These are phyloP conservation scores for Anarrhichthys ocellatus DNA, from an alignment of 2,113 vertebrate species.

Conservation along the genomic window DNA sequence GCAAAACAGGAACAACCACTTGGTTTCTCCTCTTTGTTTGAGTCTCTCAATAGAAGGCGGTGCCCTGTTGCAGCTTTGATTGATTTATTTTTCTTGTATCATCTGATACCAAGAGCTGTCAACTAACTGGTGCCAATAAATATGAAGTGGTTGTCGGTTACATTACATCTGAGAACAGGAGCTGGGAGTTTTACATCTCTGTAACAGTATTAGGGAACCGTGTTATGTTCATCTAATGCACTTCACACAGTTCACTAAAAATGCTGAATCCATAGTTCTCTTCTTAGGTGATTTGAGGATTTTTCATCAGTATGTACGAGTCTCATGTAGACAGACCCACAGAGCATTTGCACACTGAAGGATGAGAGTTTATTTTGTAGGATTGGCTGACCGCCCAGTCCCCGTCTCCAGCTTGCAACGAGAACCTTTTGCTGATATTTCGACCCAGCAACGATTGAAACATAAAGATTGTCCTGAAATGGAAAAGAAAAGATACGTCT, in stretches of 20 bases:
- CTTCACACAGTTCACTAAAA: neutral
- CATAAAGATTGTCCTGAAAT: conserved; percentile 9
- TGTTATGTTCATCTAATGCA: conserved; percentile 13
- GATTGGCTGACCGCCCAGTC: neutral
- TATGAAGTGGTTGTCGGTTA: conserved; percentile 41
- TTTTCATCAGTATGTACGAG: conserved; percentile 33
- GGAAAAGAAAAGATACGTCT: neutral
- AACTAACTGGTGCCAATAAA: conserved; percentile 30
- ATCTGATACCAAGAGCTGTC: conserved; percentile 54
- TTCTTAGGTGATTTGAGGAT: conserved; percentile 14
- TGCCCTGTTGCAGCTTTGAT: conserved; percentile 53
- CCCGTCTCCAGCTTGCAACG: neutral
- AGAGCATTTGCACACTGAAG: neutral
- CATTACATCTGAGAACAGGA: conserved; percentile 53
- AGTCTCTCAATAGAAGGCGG: conserved; percentile 38
- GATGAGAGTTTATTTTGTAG: neutral
- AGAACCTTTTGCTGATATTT: conserved; percentile 6
- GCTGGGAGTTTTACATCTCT: conserved; percentile 35
- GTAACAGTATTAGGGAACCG: neutral
- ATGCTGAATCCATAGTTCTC: neutral
- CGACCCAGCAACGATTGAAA: neutral
- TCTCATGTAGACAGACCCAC: neutral
- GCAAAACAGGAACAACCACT: conserved; percentile 39
- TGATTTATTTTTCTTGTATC: conserved; percentile 69
- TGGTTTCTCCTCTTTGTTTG: conserved; percentile 26